Evolutionary conservation across 1,140 invertebrate species (phyloP).

Genomic region (Hylaeus volcanicus): DNA sequence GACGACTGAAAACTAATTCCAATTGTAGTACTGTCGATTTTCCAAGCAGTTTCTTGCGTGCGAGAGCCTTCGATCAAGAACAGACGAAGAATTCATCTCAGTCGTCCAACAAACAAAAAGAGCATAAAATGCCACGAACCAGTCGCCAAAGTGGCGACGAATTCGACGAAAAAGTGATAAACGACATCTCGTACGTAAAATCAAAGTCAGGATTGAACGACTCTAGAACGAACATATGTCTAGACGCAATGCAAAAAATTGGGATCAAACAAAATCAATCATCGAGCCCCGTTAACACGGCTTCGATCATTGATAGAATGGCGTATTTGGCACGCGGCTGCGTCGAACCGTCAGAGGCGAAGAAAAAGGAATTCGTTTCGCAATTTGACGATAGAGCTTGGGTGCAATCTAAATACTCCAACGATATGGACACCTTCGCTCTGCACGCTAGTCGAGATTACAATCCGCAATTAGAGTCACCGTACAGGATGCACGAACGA

Average conservation of each 20-base stretch:
- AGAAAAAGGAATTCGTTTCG: constrained; percentile 33
- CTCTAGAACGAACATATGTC: no score
- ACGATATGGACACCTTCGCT: constrained; percentile 28
- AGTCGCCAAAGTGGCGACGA: background rate
- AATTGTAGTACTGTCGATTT: background rate
- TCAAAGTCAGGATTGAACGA: background rate
- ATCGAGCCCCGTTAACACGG: background rate
- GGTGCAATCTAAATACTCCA: background rate
- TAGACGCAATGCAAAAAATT: background rate
- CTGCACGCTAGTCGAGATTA: constrained; percentile 37
- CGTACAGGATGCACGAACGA: constrained; percentile 27
- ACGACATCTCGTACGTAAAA: constrained; percentile 25
- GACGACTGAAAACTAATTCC: background rate
- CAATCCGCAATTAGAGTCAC: constrained; percentile 5
- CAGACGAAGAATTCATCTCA: no score
- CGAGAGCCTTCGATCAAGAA: no score
- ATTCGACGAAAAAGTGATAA: constrained; percentile 23
- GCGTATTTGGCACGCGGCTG: constrained; percentile 40
- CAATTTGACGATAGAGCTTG: constrained; percentile 15
- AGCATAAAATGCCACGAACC: background rate
- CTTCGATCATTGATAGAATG: constrained; percentile 27
- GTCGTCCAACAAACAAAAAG: background rate
- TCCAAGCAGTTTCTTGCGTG: no score
- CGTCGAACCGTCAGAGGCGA: background rate
- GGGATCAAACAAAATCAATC: background rate